Percentiles rank a stretch among this genome's conserved stretches.
phyloP scores from a whole-genome alignment of 2,797 vertebrate species.

The Mergus octosetaceus region DNA sequence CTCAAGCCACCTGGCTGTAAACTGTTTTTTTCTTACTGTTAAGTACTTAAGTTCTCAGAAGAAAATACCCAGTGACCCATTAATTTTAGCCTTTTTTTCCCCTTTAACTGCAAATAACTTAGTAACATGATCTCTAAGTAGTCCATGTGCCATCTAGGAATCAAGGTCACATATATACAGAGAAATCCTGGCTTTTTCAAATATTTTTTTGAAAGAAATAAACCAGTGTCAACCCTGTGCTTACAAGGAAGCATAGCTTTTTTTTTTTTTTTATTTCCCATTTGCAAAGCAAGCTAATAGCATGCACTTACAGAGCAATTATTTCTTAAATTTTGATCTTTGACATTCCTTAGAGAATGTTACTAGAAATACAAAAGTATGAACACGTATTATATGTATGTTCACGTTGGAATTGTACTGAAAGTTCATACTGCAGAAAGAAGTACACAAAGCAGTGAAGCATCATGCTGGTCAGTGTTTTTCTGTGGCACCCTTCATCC shows the following conservation, averaged over 20 bases:
- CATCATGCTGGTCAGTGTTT: neutral
- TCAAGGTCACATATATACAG: slow-evolving; percentile 49
- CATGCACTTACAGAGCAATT: slow-evolving; percentile 4
- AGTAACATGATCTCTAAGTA: slow-evolving; percentile 68
- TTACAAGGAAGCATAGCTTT: neutral
- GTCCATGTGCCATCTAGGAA: slow-evolving; percentile 57
- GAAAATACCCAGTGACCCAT: slow-evolving; percentile 81
- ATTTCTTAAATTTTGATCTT: slow-evolving; percentile 16
- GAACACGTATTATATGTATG: neutral
- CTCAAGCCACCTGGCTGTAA: slow-evolving; percentile 84
- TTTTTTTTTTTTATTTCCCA: neutral
- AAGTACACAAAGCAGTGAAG: neutral
- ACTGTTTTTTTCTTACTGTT: slow-evolving; percentile 79
- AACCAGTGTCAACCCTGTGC: neutral
- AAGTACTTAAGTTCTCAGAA: slow-evolving; percentile 85
- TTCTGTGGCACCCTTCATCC: neutral
- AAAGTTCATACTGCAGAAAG: neutral
- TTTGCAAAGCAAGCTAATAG: neutral
- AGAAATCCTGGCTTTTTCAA: slow-evolving; percentile 28
- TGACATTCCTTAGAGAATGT: neutral
- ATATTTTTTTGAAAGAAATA: slow-evolving; percentile 54
- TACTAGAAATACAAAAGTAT: neutral
- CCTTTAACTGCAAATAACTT: slow-evolving; percentile 68
- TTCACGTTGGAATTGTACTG: neutral
- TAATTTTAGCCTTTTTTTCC: slow-evolving; percentile 76